phyloP scores from a whole-genome alignment of 2,888 invertebrate species.

The Nemurella pictetii region DNA sequence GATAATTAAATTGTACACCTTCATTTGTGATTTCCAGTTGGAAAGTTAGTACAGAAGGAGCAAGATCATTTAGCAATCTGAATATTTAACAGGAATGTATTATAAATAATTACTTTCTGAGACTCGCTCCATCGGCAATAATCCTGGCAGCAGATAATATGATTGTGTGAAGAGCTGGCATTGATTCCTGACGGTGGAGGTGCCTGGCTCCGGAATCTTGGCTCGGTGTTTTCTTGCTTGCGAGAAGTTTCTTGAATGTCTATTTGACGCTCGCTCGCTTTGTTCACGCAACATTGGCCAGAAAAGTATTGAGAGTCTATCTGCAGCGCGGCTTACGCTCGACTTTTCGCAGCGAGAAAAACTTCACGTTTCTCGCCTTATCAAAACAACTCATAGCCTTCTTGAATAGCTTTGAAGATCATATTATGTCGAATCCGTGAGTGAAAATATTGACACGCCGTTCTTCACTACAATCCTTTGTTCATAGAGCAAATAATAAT shows the following conservation, averaged over 20 bases:
- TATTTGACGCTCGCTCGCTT: not conserved
- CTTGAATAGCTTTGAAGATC: constrained; percentile 20
- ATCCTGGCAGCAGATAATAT: not conserved
- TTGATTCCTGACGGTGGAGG: not conserved
- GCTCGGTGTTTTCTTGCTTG: not conserved
- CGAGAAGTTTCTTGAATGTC: not conserved
- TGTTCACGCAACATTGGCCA: not conserved
- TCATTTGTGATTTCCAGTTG: constrained; percentile 6
- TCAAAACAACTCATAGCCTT: constrained; percentile 15
- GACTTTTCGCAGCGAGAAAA: not conserved
- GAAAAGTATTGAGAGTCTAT: not conserved
- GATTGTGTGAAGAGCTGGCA: not conserved
- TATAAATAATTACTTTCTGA: not conserved
- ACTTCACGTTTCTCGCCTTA: constrained; percentile 16
- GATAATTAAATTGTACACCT: constrained; percentile 33
- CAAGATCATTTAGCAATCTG: constrained; percentile 7
- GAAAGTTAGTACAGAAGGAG: not conserved
- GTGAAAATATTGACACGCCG: constrained; percentile 24
- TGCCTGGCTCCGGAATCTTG: not conserved
- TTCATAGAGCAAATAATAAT: not conserved
- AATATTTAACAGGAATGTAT: constrained; percentile 17
- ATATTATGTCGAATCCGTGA: constrained; percentile 25
- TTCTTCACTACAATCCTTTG: not conserved
- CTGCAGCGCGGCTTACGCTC: not conserved
- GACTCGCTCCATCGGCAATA: not conserved